Conservation (phyloP, 2,113 vertebrate genomes). For the Probosciger aterrimus region DNA sequence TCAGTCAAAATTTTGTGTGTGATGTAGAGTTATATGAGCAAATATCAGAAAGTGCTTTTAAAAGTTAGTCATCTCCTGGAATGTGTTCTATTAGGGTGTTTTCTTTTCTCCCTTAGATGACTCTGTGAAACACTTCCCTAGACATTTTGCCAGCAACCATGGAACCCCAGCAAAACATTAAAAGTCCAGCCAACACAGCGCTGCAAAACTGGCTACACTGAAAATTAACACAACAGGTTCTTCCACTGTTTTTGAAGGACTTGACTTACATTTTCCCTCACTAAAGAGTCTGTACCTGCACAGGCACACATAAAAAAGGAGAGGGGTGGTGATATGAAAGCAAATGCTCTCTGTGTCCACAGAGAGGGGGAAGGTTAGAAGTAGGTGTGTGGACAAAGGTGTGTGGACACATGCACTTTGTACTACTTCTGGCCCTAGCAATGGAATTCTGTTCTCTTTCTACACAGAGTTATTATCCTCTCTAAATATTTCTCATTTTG, state of each 20-base stretch:
- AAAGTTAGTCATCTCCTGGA: neutral
- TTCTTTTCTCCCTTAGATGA: slow-evolving; percentile 2
- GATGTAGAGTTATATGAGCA: neutral
- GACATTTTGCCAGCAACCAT: neutral
- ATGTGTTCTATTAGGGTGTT: neutral
- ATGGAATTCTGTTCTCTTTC: neutral
- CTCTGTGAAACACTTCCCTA: neutral
- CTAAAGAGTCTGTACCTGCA: neutral
- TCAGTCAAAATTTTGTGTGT: neutral
- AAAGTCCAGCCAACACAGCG: neutral
- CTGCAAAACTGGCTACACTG: neutral
- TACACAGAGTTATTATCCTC: neutral
- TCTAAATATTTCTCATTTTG: neutral
- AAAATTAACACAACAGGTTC: neutral
- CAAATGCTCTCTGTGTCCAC: neutral
- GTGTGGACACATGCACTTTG: neutral
- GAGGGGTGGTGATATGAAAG: neutral
- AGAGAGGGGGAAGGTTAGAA: neutral
- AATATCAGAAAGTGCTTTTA: neutral
- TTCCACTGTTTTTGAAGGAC: neutral
- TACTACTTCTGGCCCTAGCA: neutral
- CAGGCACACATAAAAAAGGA: neutral
- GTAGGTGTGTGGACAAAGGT: neutral
- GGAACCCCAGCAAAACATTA: neutral
- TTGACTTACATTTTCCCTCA: neutral